Base-by-base conservation (phyloP, 1,140 invertebrate genomes). In the Eumaeus atala region DNA sequence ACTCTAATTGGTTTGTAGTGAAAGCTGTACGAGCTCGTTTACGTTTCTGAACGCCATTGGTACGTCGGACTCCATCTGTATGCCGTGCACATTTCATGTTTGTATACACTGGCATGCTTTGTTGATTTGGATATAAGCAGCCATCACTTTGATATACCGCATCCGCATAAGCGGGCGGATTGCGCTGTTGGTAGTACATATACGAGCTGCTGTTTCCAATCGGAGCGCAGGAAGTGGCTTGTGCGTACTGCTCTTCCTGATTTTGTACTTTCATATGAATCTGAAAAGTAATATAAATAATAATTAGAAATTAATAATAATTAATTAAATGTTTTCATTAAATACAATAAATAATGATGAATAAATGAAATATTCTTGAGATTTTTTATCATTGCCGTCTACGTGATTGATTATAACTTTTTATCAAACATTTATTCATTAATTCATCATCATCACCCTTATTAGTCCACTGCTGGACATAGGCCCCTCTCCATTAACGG, bases 11-110 rank as follows among this genome's bases (percentile, higher is more conserved):
- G 82, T 96, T 95, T 53, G 94, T 93, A 36, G 96, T 98, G 89
- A 98, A 98, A 6, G 96, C 98, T 84, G 98, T 97, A 38, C 97
- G 91, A 38, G 96, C 95, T 64, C 96, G 90, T 44, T 84, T 82
- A 12, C 62, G 67, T 72, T 76, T 94, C 67, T 67, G 72, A 0
- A 72, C 59, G 18, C 57, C 62, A 21, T 54, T 62, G 12, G 40
- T 21, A 12, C 35, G 33, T 14, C 14, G 28, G 44, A 59, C 28
- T 36, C 56, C 34, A 38, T 58, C n/a, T 64, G 64, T 17, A 55
- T 55, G 18, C 9, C 0, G 11, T 10, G 37, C 34, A 6, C 12
- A 21, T 16, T 40, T 33, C 8, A 12, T 34, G 17, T 42, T 53
- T 14, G 14, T 12, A 44, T 10, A 53, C 38, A 44, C 40, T 44